Conservation (phyloP, 2,113 vertebrate genomes). For the Phaethornis superciliosus region DNA sequence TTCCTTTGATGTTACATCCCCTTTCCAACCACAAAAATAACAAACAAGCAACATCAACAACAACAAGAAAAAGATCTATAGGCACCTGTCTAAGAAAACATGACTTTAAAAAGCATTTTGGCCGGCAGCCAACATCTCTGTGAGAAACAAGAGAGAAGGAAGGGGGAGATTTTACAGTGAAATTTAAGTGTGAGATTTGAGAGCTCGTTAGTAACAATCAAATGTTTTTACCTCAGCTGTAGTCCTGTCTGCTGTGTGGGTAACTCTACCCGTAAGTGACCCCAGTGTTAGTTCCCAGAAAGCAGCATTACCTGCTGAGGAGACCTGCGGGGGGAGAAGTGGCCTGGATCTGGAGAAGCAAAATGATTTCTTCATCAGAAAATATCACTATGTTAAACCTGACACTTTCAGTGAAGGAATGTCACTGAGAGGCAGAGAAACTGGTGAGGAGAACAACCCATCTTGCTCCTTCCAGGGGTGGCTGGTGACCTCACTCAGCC, state of each 20-base stretch:
- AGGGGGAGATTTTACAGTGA: background rate
- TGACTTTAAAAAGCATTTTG: background rate
- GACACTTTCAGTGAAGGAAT: background rate
- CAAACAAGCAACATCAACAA: no score
- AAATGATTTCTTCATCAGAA: background rate
- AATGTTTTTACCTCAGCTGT: background rate
- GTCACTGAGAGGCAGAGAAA: background rate
- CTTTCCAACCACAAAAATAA: background rate
- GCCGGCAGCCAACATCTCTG: background rate
- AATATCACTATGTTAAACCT: background rate
- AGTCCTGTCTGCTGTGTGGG: background rate
- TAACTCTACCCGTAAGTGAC: background rate
- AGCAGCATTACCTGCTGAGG: background rate
- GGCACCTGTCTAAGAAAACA: conserved; percentile 4
- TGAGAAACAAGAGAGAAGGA: background rate
- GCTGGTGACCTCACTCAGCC: background rate
- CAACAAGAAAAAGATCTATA: background rate
- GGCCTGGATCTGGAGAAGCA: background rate
- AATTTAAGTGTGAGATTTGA: background rate
- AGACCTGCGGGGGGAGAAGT: accelerated
- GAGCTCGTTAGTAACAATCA: background rate
- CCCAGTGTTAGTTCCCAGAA: background rate
- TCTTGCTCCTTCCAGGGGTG: background rate
- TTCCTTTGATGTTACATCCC: background rate
- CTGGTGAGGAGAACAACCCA: background rate